Evolutionary conservation across 2,888 invertebrate species (phyloP), one percentile per base, ranked within the genome.

Genomic region (Drosophila monieri): DNA sequence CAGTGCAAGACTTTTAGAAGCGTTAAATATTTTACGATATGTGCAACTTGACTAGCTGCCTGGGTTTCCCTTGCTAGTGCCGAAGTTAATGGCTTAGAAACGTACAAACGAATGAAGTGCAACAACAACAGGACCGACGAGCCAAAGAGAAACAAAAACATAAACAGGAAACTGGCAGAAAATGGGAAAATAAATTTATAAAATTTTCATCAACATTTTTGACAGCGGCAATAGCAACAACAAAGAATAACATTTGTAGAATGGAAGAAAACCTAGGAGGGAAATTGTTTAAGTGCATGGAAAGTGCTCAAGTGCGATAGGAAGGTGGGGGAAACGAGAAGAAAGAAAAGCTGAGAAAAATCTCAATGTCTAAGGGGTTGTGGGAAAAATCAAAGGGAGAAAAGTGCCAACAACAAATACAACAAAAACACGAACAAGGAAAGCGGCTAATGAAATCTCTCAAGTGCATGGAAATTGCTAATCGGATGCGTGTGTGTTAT

Each of bases 11-110:
- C 88, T 83, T 84, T 83, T 85, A 83, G 78, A 76, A 78, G 84
- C 78, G 86, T 84, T 85, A 83, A 88, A 88, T 88, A 88, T 85
- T 85, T 88, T 76, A 88, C 78, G 86, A 77, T 81, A 73, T 85
- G 68, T 64, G 56, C 54, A 73, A 49, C 48, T 54, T 54, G 54
- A 47, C 37, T 49, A 15, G 32, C 54, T 27, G 10, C 23, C 18
- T 25, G 14, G 32, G 23, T 32, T 30, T 25, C 12, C 12, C 32
- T 25, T n/a, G 51, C 37, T 18, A 44, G 64, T 61, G 73, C 39
- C 21, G 64, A 69, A 83, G 76, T 80, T 85, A 85, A 88, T 85
- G 84, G 84, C 58, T 75, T 74, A 85, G 84, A 85, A 88, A 73
- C 65, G 86, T 61, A 75, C 66, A 76, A 73, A 68, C 74, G 87